These are phyloP conservation scores for Ormyrus labotus DNA, from an alignment of 2,888 invertebrate genomes.

Conservation along the genomic window DNA sequence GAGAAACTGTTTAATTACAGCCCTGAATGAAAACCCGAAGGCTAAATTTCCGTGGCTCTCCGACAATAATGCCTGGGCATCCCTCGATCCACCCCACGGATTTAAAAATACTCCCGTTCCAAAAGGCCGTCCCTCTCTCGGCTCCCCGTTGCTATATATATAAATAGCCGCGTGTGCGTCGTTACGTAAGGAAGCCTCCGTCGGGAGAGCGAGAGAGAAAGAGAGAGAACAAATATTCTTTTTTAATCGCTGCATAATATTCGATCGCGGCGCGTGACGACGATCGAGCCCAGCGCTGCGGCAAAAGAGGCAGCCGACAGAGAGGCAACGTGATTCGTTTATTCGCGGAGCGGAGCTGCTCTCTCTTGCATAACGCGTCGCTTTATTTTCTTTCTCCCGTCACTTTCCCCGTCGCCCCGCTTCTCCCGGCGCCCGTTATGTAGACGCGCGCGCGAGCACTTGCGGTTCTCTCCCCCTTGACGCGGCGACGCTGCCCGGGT, in stretches of 20 bases:
- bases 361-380: slow-evolving; percentile 29
- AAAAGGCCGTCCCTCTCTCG: no score
- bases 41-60: no score
- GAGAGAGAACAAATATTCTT: background rate
- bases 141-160: no score
- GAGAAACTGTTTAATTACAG: no score
- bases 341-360: background rate
- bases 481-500: no score
- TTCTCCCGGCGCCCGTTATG: background rate
- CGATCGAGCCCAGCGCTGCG: background rate
- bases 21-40: no score
- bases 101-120: no score
- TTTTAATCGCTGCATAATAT: slow-evolving; percentile 31
- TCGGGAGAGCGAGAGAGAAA: background rate
- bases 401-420: background rate
- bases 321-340: slow-evolving; percentile 43
- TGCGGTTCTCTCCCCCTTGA: background rate
- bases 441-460: no score
- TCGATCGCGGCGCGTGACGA: background rate
- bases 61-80: no score
- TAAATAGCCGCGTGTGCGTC: no score
- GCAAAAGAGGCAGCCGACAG: background rate
- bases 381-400: slow-evolving; percentile 1
- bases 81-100: no score
- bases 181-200: no score